A percentile compares a stretch with the other conserved stretches of the same genome.
phyloP scores from a whole-genome alignment of 2,113 vertebrate species.

The Callionymus lyra region DNA sequence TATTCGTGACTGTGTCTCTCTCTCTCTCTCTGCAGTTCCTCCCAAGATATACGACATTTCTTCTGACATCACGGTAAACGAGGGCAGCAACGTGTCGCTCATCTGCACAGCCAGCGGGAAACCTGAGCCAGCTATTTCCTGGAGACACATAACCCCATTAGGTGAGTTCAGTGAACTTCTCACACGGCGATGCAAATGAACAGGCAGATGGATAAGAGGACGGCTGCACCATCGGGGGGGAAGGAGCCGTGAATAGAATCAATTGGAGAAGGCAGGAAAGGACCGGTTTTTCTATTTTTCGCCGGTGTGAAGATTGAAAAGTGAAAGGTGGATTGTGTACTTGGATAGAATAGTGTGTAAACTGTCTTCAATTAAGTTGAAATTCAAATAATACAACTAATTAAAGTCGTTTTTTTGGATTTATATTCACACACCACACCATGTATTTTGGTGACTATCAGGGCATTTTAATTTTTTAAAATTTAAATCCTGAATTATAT shows the following conservation, averaged over 20 bases:
- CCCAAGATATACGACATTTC: slow-evolving; percentile 96
- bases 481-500: too few relatives aligned
- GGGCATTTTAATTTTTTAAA: too few relatives aligned
- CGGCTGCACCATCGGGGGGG: neutral
- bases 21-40: slow-evolving; percentile 74
- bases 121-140: slow-evolving; percentile 91
- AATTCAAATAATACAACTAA: too few relatives aligned
- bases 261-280: slow-evolving; percentile 22
- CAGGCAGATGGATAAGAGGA: slow-evolving; percentile 6
- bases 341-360: too few relatives aligned
- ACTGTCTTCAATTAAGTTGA: too few relatives aligned
- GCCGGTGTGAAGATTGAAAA: too few relatives aligned
- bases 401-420: too few relatives aligned
- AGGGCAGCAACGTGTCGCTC: slow-evolving; percentile 91
- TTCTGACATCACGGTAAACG: slow-evolving; percentile 82
- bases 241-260: slow-evolving; percentile 4
- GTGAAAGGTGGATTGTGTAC: too few relatives aligned
- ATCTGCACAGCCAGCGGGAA: slow-evolving; percentile 92
- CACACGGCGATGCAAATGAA: slow-evolving; percentile 33
- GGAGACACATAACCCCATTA: slow-evolving; percentile 95
- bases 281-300: neutral
- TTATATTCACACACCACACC: too few relatives aligned
- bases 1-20: slow-evolving; percentile 2
- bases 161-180: slow-evolving; percentile 70
- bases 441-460: too few relatives aligned